Evolutionary conservation across 2,888 invertebrate species (phyloP).

Genomic region (Epiblema foenella): DNA sequence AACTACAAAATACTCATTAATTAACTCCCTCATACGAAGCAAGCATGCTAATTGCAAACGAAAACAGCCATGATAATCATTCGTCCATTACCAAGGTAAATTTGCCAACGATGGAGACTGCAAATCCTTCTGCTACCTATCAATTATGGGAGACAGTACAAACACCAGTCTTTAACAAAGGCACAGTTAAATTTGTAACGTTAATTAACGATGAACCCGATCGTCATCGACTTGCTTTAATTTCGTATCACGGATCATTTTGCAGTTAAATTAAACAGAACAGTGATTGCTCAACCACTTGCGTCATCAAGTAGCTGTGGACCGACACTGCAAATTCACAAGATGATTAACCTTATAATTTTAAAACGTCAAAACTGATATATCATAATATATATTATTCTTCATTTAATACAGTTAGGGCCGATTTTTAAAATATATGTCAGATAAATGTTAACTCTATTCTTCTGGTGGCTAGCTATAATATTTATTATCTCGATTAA

Average conservation of each 20-base stretch:
- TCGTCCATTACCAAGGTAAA: not conserved
- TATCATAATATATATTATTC: too few species aligned
- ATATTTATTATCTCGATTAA: too few species aligned
- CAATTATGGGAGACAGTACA: not conserved
- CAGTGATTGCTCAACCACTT: conserved; percentile 4
- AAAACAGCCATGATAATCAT: not conserved
- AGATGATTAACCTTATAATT: not conserved
- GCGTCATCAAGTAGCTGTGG: conserved; percentile 9
- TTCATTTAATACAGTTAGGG: too few species aligned
- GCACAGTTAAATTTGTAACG: not conserved
- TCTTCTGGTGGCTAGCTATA: too few species aligned
- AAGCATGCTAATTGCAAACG: not conserved
- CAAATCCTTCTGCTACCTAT: not conserved
- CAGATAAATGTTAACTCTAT: too few species aligned
- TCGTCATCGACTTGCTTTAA: conserved; percentile 7
- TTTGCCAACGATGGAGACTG: not conserved
- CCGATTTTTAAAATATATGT: too few species aligned
- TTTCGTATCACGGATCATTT: conserved; percentile 7
- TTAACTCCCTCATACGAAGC: too few species aligned
- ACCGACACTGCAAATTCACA: conserved; percentile 1
- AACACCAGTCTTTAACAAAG: not conserved
- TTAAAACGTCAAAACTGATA: not conserved
- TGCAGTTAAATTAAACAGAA: conserved; percentile 5
- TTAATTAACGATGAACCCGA: conserved; percentile 10
- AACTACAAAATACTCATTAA: too few species aligned